Evolutionary conservation across 2,113 vertebrate genomes (phyloP), one percentile per base, ranked within the genome.

Genomic region (Mungos mungo): DNA sequence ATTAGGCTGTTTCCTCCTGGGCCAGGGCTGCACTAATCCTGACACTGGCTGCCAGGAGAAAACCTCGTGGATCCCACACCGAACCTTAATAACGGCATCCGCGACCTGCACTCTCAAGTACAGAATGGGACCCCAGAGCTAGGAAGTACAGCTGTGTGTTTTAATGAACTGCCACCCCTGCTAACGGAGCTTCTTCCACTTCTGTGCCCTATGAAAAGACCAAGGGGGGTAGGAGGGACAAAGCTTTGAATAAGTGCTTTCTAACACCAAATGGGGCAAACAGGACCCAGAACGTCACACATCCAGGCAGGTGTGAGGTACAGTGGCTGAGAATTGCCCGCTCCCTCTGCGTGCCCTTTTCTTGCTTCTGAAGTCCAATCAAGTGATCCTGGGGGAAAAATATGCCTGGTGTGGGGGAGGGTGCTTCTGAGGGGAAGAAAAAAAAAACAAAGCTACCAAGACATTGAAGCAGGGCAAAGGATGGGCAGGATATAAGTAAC

Each of bases 41-140:
- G 96, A 97, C 96, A 93, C 88, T 0, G 89, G 97, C 96, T 90
- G 63, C 93, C 82, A 35, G 91, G 93, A 97, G 95, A 68, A 95
- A 96, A 68, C 95, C 81, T 96, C 96, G 3, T 8, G 83, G 92
- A 83, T 96, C 96, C 92, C 89, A 87, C 88, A 81, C 50, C 0
- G 4, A 88, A 90, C 93, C 94, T 96, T 94, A 88, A 80, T 88
- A 95, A 68, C 95, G 93, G 95, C 93, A 84, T 47, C 91, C 0
- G 19, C 94, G 97, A 97, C 97, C 98, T 80, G 93, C 69, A 69
- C 95, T 85, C 88, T 92, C 52, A 19, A 57, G 94, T 65, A 89
- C 82, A 95, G 96, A 98, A 95, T 94, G 94, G 96, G 91, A 88
- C 96, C 96, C 97, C 90, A 96, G 93, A 95, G 96, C 96, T 98